Base-by-base conservation (phyloP, 2,888 invertebrate species). In the Ischnus inquisitorius region DNA sequence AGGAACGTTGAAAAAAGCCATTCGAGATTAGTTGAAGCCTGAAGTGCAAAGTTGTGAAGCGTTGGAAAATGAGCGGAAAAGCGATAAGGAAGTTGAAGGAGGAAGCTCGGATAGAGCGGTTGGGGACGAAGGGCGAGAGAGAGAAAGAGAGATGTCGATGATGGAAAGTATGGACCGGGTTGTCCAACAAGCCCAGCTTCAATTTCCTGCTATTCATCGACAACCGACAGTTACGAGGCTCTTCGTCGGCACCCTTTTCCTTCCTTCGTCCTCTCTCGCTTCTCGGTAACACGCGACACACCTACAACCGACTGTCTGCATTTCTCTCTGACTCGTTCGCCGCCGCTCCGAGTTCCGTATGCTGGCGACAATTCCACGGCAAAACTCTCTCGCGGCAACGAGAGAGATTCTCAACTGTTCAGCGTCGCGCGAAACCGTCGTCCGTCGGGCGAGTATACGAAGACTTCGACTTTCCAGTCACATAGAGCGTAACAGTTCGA, bases 191-290 rank as follows among this genome's bases (percentile, higher is more conserved):
- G 82, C 87, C 79, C 84, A 84, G 84, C 87, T 88, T 85, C 89
- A 89, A 90, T 90, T 89, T 90, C 86, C 87, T 86, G 76, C 85
- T 68, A 88, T 88, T 88, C 88, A 87, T 80, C 80, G 81, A 65
- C 79, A 79, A 62, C 81, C 82, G 82, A 83, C 85, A 86, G 80
- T 83, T 80, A 79, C 78, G 77, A 57, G 41, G 62, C 76, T 28
- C 67, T 39, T 64, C 71, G 25, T 62, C 22, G 77, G 57, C 57
- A 22, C 43, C 78, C 71, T 43, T 54, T 82, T 51, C 65, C 71
- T 25, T 28, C 3, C 22, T 25, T 67, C 41, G 43, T 60, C 54
- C 22, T 41, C 79, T 81, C 85, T 46, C 39, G 10, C 67, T 22
- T 3, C 54, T 14, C 8, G 28, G 51, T 48, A 48, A 71, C 79